A percentile compares a stretch with the other conserved stretches of the same genome.
Evolutionary conservation across 2,113 vertebrate genomes (phyloP).

Genomic region (Anarrhichthys ocellatus): DNA sequence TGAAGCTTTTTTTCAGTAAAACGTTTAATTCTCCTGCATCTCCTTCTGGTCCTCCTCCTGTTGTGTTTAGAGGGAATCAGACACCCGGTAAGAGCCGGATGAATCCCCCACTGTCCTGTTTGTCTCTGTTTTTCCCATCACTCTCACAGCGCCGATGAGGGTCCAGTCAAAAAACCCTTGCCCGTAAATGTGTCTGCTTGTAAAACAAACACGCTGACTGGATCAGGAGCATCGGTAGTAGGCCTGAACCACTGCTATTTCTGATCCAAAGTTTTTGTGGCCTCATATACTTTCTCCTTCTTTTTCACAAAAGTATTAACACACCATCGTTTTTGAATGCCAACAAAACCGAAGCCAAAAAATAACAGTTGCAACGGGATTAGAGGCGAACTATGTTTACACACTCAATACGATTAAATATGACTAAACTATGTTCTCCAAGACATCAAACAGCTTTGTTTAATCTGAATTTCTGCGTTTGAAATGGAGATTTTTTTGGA

Average conservation of each 20-base stretch:
- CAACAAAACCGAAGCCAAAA: constrained; percentile 25
- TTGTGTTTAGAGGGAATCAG: constrained; percentile 43
- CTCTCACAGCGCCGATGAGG: constrained; percentile 25
- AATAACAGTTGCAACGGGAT: constrained; percentile 24
- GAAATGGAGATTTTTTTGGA: constrained; percentile 1
- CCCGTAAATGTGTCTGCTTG: constrained; percentile 39
- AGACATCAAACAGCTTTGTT: constrained; percentile 6
- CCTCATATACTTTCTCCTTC: constrained; percentile 34
- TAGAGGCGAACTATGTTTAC: constrained; percentile 25
- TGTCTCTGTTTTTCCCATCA: constrained; percentile 44
- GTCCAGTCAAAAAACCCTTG: constrained; percentile 15
- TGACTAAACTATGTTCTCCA: constrained; percentile 16
- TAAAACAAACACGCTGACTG: constrained; percentile 40
- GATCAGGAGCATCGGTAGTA: constrained; percentile 14
- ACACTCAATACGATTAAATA: constrained; percentile 34
- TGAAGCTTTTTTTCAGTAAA: constrained; percentile 44
- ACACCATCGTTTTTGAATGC: constrained; percentile 17
- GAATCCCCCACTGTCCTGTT: constrained; percentile 52
- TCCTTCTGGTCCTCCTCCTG: constrained; percentile 35
- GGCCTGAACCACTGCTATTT: constrained; percentile 3
- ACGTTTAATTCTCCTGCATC: constrained; percentile 20
- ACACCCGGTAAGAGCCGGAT: constrained; percentile 45
- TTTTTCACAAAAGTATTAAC: constrained; percentile 34
- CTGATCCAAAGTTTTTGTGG: constrained; percentile 3
- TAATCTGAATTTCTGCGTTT: constrained; percentile 13